Percentiles rank a stretch among this genome's conserved stretches.
These are phyloP conservation scores for Hyalella azteca DNA, from an alignment of 2,888 invertebrate genomes.

Conservation along the genomic window DNA sequence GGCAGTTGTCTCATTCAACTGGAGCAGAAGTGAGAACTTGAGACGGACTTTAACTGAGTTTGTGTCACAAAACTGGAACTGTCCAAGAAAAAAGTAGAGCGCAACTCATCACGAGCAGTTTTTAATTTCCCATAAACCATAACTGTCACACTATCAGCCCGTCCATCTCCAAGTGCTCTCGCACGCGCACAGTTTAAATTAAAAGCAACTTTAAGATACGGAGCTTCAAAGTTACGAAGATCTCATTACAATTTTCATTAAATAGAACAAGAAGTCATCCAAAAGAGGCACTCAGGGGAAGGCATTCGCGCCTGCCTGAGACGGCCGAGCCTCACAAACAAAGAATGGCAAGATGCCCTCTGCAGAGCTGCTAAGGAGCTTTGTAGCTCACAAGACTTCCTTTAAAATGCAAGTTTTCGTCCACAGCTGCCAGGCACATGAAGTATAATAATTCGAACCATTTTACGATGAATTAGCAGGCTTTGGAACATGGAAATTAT, in stretches of 20 bases:
- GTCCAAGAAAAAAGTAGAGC: not conserved
- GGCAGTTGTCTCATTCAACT: no score
- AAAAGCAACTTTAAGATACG: constrained; percentile 30
- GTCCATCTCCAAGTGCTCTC: not conserved
- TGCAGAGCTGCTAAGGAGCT: not conserved
- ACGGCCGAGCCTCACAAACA: constrained; percentile 10
- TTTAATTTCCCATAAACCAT: constrained; percentile 9
- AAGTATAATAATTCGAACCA: not conserved
- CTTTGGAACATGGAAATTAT: no score
- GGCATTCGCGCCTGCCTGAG: constrained; percentile 15
- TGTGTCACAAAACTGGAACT: no score
- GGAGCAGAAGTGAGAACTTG: no score
- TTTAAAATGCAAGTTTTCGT: not conserved
- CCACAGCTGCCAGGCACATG: not conserved
- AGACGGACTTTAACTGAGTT: no score
- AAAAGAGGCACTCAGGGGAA: constrained; percentile 25
- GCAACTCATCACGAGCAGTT: not conserved
- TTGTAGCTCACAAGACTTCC: not conserved
- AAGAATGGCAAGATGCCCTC: not conserved
- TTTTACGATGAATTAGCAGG: no score
- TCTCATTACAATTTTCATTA: constrained; percentile 40
- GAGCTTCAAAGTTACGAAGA: constrained; percentile 30
- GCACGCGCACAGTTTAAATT: constrained; percentile 25
- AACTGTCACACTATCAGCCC: constrained; percentile 26
- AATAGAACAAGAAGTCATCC: constrained; percentile 37